Conservation (phyloP, 2,888 invertebrate genomes). For the Stegophylla sp. region DNA sequence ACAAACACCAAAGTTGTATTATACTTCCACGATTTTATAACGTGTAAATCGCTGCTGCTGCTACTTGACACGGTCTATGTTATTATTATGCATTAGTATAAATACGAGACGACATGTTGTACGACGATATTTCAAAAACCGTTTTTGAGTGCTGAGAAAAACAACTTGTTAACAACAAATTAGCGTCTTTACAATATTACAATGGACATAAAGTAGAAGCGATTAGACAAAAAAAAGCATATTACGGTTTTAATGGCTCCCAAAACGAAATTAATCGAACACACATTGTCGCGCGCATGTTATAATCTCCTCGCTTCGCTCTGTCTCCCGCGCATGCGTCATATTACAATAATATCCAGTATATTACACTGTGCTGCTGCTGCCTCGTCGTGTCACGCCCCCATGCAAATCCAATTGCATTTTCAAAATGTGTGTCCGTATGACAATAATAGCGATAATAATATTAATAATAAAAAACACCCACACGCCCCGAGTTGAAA, state of each 20-base stretch:
- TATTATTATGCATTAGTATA: too few species aligned
- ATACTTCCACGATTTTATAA: constrained; percentile 2
- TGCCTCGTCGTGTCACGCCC: constrained; percentile 18
- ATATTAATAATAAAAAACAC: constrained; percentile 2
- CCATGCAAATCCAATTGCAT: constrained; percentile 47
- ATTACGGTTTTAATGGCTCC: constrained; percentile 21
- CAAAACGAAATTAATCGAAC: constrained; percentile 36
- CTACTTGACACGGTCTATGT: too few species aligned
- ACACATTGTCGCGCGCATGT: constrained; percentile 21
- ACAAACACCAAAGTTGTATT: constrained; percentile 47
- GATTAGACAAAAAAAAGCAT: neutral
- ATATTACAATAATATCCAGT: too few species aligned
- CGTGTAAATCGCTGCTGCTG: too few species aligned
- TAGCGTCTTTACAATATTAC: neutral
- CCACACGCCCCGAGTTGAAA: constrained; percentile 25
- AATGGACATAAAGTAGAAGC: too few species aligned
- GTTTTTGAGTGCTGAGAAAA: constrained; percentile 22
- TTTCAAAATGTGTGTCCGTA: constrained; percentile 40
- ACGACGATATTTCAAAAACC: constrained; percentile 32
- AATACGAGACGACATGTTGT: neutral
- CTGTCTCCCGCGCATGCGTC: neutral
- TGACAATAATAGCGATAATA: too few species aligned
- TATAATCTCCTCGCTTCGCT: constrained; percentile 8
- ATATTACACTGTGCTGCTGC: too few species aligned
- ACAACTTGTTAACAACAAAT: constrained; percentile 48